Conservation (phyloP, 2,797 vertebrate genomes). For the Psittacula echo region DNA sequence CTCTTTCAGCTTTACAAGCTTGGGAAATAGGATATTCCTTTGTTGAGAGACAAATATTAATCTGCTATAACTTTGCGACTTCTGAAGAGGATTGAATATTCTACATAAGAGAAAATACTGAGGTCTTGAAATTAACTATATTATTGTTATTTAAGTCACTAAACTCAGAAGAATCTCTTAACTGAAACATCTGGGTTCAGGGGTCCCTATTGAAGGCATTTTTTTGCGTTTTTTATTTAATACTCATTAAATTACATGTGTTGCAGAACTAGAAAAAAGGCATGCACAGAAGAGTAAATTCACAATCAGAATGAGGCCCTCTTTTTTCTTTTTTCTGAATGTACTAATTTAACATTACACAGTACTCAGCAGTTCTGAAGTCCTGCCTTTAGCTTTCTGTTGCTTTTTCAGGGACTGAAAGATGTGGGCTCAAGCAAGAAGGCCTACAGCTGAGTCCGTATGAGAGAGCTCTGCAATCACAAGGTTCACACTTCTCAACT, state of each 20-base stretch:
- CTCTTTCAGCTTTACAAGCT: neutral
- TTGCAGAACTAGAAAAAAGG: neutral
- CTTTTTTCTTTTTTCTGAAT: neutral
- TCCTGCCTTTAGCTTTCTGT: neutral
- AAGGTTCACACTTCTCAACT: neutral
- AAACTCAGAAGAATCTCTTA: neutral
- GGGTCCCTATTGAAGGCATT: neutral
- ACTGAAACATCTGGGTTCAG: neutral
- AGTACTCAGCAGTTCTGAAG: neutral
- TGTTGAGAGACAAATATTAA: neutral
- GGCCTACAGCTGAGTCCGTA: neutral
- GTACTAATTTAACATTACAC: neutral
- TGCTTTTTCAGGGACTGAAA: neutral
- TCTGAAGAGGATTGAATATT: neutral
- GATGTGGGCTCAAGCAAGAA: neutral
- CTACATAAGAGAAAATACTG: neutral
- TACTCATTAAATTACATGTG: neutral
- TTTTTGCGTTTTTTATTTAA: neutral
- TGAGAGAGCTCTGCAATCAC: neutral
- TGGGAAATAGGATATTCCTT: neutral
- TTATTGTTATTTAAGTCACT: neutral
- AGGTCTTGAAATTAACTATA: neutral
- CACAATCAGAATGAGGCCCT: neutral
- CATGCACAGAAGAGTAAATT: neutral
- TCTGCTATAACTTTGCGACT: neutral